Evolutionary conservation across 1,140 invertebrate genomes (phyloP).

Genomic region (Drosophila quadrilineata): DNA sequence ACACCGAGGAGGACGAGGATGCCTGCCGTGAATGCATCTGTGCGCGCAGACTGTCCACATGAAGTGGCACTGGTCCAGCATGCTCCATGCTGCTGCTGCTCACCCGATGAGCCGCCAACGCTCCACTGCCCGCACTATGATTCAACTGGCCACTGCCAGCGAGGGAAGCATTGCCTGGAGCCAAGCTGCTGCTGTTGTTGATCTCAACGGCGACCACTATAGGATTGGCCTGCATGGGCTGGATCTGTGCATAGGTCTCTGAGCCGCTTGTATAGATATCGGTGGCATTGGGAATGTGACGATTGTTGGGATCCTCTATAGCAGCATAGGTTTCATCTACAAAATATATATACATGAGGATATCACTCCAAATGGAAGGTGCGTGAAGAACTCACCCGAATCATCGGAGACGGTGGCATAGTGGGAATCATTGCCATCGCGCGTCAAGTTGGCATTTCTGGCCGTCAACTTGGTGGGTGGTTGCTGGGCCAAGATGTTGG

Average conservation of each 20-base stretch:
- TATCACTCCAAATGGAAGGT: not conserved
- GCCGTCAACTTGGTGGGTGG: constrained; percentile 76
- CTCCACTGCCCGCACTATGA: not conserved
- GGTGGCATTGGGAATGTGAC: constrained; percentile 82
- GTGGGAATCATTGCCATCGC: constrained; percentile 84
- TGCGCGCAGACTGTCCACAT: constrained; percentile 73
- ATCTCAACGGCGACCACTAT: constrained; percentile 83
- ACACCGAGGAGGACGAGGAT: constrained; percentile 90
- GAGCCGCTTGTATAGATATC: constrained; percentile 89
- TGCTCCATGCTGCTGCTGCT: constrained; percentile 54
- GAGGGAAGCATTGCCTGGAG: constrained; percentile 9
- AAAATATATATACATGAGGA: not conserved
- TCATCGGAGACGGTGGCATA: constrained; percentile 93
- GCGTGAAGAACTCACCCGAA: constrained; percentile 84
- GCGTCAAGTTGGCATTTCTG: constrained; percentile 81
- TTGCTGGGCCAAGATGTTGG: constrained; percentile 86
- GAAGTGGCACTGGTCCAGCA: constrained; percentile 56
- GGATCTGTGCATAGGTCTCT: constrained; percentile 93
- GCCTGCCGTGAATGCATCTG: constrained; percentile 79
- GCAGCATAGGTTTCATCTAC: constrained; percentile 94
- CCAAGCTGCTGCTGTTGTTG: constrained; percentile 63
- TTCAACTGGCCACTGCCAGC: constrained; percentile 23
- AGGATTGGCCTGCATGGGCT: constrained; percentile 83
- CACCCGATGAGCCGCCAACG: constrained; percentile 22
- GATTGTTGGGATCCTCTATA: constrained; percentile 90